phyloP scores from a whole-genome alignment of 2,797 vertebrate genomes.

The Myotis vivesi region DNA sequence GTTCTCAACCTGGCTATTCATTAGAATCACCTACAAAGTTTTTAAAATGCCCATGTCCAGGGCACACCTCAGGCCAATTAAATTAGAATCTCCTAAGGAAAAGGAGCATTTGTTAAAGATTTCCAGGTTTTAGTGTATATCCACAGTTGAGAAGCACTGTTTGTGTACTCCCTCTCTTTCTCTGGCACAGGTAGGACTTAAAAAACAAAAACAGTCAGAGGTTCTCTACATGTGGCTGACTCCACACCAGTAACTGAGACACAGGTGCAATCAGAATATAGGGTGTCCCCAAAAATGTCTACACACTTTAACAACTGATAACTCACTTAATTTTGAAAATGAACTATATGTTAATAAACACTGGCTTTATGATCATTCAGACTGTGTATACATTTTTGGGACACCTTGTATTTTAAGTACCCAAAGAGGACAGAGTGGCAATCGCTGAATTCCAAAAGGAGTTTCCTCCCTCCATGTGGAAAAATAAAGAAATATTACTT shows the following conservation, averaged over 20 bases:
- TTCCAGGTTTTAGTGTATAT: not conserved
- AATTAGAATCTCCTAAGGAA: not conserved
- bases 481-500: not conserved
- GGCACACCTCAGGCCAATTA: not conserved
- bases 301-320: no score
- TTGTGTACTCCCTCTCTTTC: not conserved
- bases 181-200: not conserved
- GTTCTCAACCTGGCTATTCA: not conserved
- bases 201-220: not conserved
- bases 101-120: not conserved
- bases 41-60: not conserved
- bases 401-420: not conserved
- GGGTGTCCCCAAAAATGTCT: no score
- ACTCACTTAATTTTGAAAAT: no score
- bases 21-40: not conserved
- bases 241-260: not conserved
- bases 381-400: no score
- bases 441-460: not conserved
- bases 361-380: no score
- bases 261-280: not conserved
- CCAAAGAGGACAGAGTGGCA: constrained; percentile 15
- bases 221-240: not conserved
- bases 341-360: no score
- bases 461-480: not conserved
- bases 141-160: not conserved